These are phyloP conservation scores for Ctenoplectra terminalis DNA, from an alignment of 1,140 invertebrate species.

Conservation along the genomic window DNA sequence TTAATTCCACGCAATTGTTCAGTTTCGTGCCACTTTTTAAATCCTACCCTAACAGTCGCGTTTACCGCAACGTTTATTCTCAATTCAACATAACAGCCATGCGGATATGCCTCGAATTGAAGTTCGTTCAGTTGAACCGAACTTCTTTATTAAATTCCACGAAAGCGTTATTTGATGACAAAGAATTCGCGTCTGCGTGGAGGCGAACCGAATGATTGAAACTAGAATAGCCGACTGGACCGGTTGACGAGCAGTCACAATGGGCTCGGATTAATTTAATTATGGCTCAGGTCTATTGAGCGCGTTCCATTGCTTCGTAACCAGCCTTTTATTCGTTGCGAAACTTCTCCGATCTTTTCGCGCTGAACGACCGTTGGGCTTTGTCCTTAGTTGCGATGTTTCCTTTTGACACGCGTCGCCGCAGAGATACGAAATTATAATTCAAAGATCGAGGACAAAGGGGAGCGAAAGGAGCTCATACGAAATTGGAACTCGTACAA, in stretches of 20 bases:
- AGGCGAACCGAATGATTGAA: neutral
- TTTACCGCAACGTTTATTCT: too few relatives aligned
- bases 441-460: conserved; percentile 4
- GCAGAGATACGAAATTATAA: conserved; percentile 14
- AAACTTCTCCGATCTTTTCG: neutral
- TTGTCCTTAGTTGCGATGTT: conserved; percentile 1
- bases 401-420: conserved; percentile 8
- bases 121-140: neutral
- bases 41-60: too few relatives aligned
- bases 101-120: neutral
- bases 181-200: conserved; percentile 22
- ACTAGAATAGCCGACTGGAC: conserved; percentile 16
- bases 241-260: conserved; percentile 26
- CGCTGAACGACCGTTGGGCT: neutral
- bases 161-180: conserved; percentile 50
- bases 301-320: conserved; percentile 12
- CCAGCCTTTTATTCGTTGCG: neutral
- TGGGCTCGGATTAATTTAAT: conserved; percentile 54
- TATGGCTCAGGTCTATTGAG: conserved; percentile 54
- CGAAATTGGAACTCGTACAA: neutral
- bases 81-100: too few relatives aligned
- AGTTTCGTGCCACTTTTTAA: too few relatives aligned
- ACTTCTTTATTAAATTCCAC: conserved; percentile 36
- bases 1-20: too few relatives aligned
- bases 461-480: neutral